Conservation (phyloP, 1,140 invertebrate genomes). For the Homalodisca vitripennis region DNA sequence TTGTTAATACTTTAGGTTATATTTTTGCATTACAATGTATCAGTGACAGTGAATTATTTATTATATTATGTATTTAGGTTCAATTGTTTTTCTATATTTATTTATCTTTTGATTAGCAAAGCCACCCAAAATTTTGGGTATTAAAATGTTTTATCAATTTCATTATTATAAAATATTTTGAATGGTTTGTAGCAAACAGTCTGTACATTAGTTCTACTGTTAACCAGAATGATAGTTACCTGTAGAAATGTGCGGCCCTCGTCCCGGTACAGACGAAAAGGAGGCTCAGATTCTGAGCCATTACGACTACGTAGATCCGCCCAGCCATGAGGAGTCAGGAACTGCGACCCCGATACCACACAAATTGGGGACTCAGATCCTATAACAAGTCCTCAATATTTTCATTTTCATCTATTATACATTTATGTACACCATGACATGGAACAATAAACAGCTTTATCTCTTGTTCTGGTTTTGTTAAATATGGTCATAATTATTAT, state of each 20-base stretch:
- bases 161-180: not conserved
- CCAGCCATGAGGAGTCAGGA: constrained; percentile 74
- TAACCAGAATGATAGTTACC: constrained; percentile 53
- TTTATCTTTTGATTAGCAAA: too few species aligned
- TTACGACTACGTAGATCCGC: constrained; percentile 63
- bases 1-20: too few species aligned
- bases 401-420: too few species aligned
- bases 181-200: not conserved
- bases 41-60: too few species aligned
- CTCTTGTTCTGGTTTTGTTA: too few species aligned
- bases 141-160: constrained; percentile 5
- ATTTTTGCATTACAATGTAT: too few species aligned
- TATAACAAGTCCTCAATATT: constrained; percentile 45
- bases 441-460: too few species aligned
- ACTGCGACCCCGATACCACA: constrained; percentile 79
- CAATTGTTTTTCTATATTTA: too few species aligned
- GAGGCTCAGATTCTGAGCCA: constrained; percentile 70
- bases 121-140: not conserved
- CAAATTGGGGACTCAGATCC: constrained; percentile 77
- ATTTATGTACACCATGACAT: too few species aligned
- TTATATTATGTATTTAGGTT: too few species aligned
- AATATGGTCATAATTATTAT: too few species aligned
- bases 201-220: not conserved
- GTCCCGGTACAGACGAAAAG: constrained; percentile 75
- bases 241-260: constrained; percentile 76